phyloP scores from a whole-genome alignment of 53 echinoderm and acorn worm species.

The Hippasteria phrygiana region DNA sequence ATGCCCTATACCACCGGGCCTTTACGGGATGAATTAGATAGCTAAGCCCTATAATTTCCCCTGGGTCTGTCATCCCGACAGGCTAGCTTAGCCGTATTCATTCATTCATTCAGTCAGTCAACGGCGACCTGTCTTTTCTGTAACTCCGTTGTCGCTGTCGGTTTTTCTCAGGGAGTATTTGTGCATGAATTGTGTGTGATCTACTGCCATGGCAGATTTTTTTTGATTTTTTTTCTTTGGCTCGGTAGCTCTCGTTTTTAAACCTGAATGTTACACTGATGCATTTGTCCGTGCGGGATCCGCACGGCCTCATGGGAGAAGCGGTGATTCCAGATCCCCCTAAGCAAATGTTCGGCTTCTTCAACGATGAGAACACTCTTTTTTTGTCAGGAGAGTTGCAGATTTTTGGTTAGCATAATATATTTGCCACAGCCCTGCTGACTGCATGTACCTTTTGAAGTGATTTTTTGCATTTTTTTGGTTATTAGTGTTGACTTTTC shows the following conservation, averaged over 20 bases:
- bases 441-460: no score
- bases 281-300: no score
- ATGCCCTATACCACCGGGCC: conserved; percentile 47
- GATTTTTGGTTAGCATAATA: not conserved
- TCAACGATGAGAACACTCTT: not conserved
- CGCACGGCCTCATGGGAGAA: not conserved
- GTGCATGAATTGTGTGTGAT: not conserved
- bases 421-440: no score
- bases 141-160: not conserved
- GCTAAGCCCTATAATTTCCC: conserved; percentile 64
- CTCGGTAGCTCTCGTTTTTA: not conserved
- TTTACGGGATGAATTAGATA: conserved; percentile 58
- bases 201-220: not conserved
- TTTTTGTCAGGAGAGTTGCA: not conserved
- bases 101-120: conserved; percentile 11
- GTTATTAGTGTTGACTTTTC: no score
- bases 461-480: no score
- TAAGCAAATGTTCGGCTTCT: not conserved
- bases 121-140: not conserved
- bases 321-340: not conserved
- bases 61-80: conserved; percentile 29
- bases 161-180: conserved; percentile 3
- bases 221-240: not conserved
- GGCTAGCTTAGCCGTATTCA: conserved; percentile 44
- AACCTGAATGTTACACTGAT: not conserved